Evolutionary conservation across 2,113 vertebrate genomes (phyloP), one percentile per base, ranked within the genome.

Genomic region (Cyanoramphus novaezelandiae): DNA sequence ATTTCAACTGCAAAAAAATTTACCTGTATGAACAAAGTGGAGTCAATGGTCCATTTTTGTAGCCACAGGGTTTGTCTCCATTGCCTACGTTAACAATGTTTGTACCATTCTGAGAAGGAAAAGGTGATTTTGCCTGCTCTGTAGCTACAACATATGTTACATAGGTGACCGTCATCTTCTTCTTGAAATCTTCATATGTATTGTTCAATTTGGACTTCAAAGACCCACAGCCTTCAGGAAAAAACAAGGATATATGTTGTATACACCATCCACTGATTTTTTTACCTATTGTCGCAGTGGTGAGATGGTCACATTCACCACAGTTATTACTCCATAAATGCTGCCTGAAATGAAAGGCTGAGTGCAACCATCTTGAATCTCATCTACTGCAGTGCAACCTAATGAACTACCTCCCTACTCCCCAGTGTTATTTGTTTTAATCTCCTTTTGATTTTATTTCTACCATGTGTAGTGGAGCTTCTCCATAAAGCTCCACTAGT

Each of bases 131-230:
- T 44, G 75, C 55, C 29, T 95, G 90, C 19, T 93, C 67, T 31
- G 33, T 46, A 10, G 50, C 53, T 47, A 96, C 50, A 50, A 98
- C 46, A 37, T 97, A 97, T 0, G 98, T 97, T 77, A 98, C 97
- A 1, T 98, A 98, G 13, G 96, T 59, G 9, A 86, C 20, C 1
- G 98, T 95, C 28, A 1, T 50, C 74, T 87, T 92, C n/a, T 57
- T 93, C 83, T 96, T 97, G 93, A 98, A 98, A 70, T 98, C 98
- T 17, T 37, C 31, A 28, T 98, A 98, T 0, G 98, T 98, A 10
- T 95, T 96, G 31, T 74, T 95, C 93, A 98, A 60, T 43, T 92
- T 85, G n/a, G 85, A 91, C 23, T 81, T 68, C 24, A 96, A 89
- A 52, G 87, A 94, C 3, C 3, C 43, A 85, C 19, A 44, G 71